Evolutionary conservation across 2,113 vertebrate genomes (phyloP).

Genomic region (Catharus minimus): DNA sequence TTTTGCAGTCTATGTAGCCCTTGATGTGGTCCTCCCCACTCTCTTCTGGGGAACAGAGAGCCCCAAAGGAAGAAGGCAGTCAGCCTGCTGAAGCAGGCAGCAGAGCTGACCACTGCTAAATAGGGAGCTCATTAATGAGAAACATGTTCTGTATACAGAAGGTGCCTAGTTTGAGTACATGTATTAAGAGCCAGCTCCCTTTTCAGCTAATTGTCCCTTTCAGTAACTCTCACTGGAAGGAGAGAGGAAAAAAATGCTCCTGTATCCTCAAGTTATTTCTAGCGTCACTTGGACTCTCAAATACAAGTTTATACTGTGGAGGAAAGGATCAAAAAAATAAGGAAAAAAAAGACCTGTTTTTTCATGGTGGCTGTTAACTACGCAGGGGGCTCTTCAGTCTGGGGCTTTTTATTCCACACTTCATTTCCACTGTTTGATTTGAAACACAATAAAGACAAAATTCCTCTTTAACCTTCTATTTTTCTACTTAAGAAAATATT

Average conservation of each 20-base stretch:
- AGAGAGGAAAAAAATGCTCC: not conserved
- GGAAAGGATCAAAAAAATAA: not conserved
- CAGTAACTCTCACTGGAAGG: accelerated
- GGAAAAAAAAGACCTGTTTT: not conserved
- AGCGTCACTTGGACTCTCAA: not conserved
- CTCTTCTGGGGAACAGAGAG: not conserved
- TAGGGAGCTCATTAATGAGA: not conserved
- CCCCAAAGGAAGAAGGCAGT: not conserved
- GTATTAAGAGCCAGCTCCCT: not conserved
- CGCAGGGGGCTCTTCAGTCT: not conserved
- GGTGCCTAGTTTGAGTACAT: not conserved
- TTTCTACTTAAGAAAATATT: not conserved
- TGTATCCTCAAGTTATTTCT: not conserved
- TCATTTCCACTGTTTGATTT: not conserved
- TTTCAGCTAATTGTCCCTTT: not conserved
- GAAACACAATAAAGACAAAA: not conserved
- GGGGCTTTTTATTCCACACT: not conserved
- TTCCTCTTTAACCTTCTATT: not conserved
- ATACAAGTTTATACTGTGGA: not conserved
- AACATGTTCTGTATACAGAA: not conserved
- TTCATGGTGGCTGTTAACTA: not conserved
- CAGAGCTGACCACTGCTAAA: not conserved
- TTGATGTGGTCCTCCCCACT: not conserved
- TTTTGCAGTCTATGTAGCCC: not conserved
- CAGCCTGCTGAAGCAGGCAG: not conserved